Evolutionary conservation across 2,888 invertebrate species (phyloP), one percentile per base, ranked within the genome.

Genomic region (Sinopyrophorus schimmeli): DNA sequence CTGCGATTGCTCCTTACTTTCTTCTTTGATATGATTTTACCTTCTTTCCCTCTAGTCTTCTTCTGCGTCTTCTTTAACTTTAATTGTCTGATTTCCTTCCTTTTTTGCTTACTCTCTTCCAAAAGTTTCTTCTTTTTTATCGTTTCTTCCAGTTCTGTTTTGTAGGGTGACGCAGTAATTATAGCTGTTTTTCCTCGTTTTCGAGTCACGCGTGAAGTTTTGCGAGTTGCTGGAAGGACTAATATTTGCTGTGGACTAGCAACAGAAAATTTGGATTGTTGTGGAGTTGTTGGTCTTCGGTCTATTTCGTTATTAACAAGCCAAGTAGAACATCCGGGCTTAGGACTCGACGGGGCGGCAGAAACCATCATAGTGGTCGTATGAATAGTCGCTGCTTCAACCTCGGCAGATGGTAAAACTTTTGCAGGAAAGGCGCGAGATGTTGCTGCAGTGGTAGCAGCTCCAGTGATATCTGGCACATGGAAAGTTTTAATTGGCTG

Each of bases 71-170:
- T n/a, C n/a, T n/a, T n/a, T n/a, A n/a, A n/a, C n/a, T n/a, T n/a
- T n/a, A n/a, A n/a, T n/a, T n/a, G n/a, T n/a, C n/a, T n/a, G n/a
- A n/a, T n/a, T n/a, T n/a, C n/a, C 24, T 31, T 31, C 16, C 31
- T 7, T 31, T 31, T 31, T 9, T 7, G 16, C 9, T n/a, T 5
- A 16, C 16, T 31, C 7, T 6, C 31, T n/a, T 31, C 16, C 7
- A 5, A 16, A 5, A 17, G 5, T 31, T 7, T 31, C 7, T n/a
- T 15, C 2, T 16, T 3, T 31, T 31, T n/a, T 31, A 12, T n/a
- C 4, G 34, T 3, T n/a, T 34, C 32, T 34, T 34, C 12, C 20
- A 34, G 10, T 18, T 34, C 11, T n/a, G 21, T 21, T 34, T 34
- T 34, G 21, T 34, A 34, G 7, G 34, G 34, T 10, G 18, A 34